A percentile compares a stretch with the other conserved stretches of the same genome.
phyloP scores from a whole-genome alignment of 2,888 invertebrate genomes.

The Nomada flava region DNA sequence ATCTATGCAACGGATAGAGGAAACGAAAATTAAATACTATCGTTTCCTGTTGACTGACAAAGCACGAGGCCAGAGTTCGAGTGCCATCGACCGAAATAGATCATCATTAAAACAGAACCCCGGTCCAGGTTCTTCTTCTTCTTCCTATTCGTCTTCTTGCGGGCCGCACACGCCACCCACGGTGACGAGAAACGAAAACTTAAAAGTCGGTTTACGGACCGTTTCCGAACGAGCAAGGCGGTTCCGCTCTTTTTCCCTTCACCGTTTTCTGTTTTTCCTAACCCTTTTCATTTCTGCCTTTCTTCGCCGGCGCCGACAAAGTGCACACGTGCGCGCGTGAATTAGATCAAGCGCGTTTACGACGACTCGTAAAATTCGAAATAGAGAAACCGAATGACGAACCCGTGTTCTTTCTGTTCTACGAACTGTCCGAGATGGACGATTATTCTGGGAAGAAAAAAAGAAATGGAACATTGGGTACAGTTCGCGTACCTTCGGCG shows the following conservation, averaged over 20 bases:
- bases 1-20: constrained; percentile 24
- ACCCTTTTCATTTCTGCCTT: not conserved
- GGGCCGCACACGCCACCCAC: constrained; percentile 62
- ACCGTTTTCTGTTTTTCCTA: not conserved
- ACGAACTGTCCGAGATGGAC: not conserved
- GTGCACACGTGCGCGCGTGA: constrained; percentile 32
- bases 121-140: constrained; percentile 36
- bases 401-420: not conserved
- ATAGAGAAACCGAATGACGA: not conserved
- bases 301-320: constrained; percentile 17
- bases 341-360: constrained; percentile 42
- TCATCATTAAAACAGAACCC: constrained; percentile 64
- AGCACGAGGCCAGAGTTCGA: constrained; percentile 61
- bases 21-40: constrained; percentile 72
- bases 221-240: constrained; percentile 18
- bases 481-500: too few species aligned
- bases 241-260: not conserved
- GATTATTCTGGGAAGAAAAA: not conserved
- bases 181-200: constrained; percentile 42
- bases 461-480: not conserved
- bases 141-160: not conserved
- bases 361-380: constrained; percentile 38
- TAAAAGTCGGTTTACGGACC: constrained; percentile 50
- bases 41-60: constrained; percentile 71
- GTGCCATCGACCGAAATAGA: constrained; percentile 70